A percentile compares a stretch with the other conserved stretches of the same genome.
These are phyloP conservation scores for Pollicipes pollicipes DNA, from an alignment of 1,140 invertebrate genomes.

Conservation along the genomic window DNA sequence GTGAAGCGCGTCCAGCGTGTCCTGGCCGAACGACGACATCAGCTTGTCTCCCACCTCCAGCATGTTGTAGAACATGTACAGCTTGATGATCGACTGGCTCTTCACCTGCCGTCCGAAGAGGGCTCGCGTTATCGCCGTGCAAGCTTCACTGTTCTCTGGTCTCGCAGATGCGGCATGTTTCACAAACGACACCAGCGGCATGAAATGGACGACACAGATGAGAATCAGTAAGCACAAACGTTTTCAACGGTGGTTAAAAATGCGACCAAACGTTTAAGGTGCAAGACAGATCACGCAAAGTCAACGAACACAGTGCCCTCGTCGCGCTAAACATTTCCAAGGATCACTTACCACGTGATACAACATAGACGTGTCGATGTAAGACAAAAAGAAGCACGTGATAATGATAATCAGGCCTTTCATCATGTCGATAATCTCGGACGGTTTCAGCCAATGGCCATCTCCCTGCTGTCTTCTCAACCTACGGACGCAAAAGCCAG, in stretches of 20 bases:
- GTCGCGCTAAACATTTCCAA: background rate
- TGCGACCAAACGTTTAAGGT: too few relatives aligned
- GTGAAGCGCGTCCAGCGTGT: constrained; percentile 88
- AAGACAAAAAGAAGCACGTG: constrained; percentile 65
- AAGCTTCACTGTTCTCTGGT: too few relatives aligned
- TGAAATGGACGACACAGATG: too few relatives aligned
- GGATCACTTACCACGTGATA: constrained; percentile 59
- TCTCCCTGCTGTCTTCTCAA: background rate
- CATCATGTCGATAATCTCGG: constrained; percentile 88
- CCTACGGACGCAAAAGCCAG: too few relatives aligned
- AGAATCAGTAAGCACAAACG: too few relatives aligned
- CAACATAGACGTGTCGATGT: constrained; percentile 92
- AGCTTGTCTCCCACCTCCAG: constrained; percentile 62
- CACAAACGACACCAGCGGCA: too few relatives aligned
- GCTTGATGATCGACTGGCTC: constrained; percentile 94
- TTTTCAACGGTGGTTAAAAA: too few relatives aligned
- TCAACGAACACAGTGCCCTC: too few relatives aligned
- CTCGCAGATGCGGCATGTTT: too few relatives aligned
- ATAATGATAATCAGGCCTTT: constrained; percentile 76
- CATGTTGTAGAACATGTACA: constrained; percentile 99
- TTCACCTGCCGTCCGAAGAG: constrained; percentile 37
- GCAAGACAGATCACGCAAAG: too few relatives aligned
- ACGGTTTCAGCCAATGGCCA: constrained; percentile 47
- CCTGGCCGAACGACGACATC: constrained; percentile 94
- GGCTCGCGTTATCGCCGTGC: too few relatives aligned